Evolutionary conservation across 2,113 vertebrate species (phyloP).

Genomic region (Dermatemys mawii): DNA sequence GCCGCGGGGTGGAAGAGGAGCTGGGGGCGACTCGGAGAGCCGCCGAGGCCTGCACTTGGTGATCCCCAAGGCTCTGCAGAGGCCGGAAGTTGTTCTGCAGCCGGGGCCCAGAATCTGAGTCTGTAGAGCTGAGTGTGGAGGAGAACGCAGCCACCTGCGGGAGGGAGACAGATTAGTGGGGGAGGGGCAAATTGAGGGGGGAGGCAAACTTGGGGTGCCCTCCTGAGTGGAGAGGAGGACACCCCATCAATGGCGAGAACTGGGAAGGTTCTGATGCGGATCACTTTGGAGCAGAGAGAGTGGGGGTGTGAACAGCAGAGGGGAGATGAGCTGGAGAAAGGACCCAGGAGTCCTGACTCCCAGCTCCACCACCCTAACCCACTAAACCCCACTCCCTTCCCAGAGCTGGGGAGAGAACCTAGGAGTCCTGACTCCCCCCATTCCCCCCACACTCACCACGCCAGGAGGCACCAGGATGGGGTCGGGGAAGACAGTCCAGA

Average conservation of each 20-base stretch:
- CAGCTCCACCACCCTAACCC: too few relatives aligned
- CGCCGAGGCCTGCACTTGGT: not conserved
- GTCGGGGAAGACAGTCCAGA: slow-evolving; percentile 79
- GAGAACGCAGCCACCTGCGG: slow-evolving; percentile 6
- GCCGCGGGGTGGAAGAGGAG: not conserved
- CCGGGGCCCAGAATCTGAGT: not conserved
- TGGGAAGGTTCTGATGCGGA: not conserved
- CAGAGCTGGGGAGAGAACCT: not conserved
- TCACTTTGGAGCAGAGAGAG: not conserved
- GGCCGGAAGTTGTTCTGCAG: slow-evolving; percentile 29
- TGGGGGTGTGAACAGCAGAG: not conserved
- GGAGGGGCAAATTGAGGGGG: not conserved
- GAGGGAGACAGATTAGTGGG: not conserved
- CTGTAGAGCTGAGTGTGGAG: not conserved
- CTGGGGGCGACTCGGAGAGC: fast-evolving
- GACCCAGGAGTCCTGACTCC: not conserved
- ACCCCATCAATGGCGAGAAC: not conserved
- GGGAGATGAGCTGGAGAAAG: not conserved
- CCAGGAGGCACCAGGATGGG: slow-evolving; percentile 57
- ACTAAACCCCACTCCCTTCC: not conserved
- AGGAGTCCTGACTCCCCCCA: too few relatives aligned
- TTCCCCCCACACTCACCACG: slow-evolving; percentile 65
- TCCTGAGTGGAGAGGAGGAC: not conserved
- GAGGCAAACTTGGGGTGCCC: not conserved
- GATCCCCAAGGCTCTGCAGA: not conserved